Conservation (phyloP, 2,888 invertebrate genomes). For the Cynaeus angustus region DNA sequence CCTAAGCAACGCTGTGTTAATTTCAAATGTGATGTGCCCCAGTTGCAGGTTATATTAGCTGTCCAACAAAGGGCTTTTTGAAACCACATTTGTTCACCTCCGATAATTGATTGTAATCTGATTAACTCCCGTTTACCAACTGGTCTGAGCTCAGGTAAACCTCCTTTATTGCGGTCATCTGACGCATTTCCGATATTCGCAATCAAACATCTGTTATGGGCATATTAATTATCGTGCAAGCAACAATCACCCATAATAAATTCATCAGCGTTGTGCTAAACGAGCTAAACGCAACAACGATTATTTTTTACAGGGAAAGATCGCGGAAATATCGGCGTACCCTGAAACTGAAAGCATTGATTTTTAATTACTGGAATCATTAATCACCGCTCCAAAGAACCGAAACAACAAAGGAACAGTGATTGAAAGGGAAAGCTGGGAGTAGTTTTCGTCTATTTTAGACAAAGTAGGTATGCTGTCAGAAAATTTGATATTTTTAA, state of each 20-base stretch:
- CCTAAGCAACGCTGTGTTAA: constrained; percentile 20
- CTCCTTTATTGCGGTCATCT: constrained; percentile 44
- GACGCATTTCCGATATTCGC: constrained; percentile 43
- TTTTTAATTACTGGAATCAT: constrained; percentile 49
- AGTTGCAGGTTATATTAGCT: background rate
- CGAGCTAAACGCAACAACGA: constrained; percentile 24
- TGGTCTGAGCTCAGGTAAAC: constrained; percentile 37
- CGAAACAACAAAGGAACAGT: constrained; percentile 43
- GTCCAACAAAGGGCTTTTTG: background rate
- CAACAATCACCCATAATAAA: constrained; percentile 29
- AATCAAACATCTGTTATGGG: constrained; percentile 44
- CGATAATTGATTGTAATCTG: constrained; percentile 39
- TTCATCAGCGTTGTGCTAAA: constrained; percentile 12
- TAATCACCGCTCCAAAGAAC: constrained; percentile 44
- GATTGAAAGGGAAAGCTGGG: constrained; percentile 36
- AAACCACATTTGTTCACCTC: background rate
- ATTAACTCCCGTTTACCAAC: constrained; percentile 22
- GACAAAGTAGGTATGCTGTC: background rate
- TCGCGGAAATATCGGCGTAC: constrained; percentile 37
- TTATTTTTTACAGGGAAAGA: constrained; percentile 36
- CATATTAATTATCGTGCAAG: constrained; percentile 42
- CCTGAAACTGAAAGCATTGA: constrained; percentile 42
- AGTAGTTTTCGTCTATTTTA: constrained; percentile 24
- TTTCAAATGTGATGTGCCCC: constrained; percentile 16
- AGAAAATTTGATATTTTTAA: constrained; percentile 15